Percentiles rank a stretch among this genome's conserved stretches.
These are phyloP conservation scores for Drosophila engyochracea DNA, from an alignment of 2,888 invertebrate genomes.

Conservation along the genomic window DNA sequence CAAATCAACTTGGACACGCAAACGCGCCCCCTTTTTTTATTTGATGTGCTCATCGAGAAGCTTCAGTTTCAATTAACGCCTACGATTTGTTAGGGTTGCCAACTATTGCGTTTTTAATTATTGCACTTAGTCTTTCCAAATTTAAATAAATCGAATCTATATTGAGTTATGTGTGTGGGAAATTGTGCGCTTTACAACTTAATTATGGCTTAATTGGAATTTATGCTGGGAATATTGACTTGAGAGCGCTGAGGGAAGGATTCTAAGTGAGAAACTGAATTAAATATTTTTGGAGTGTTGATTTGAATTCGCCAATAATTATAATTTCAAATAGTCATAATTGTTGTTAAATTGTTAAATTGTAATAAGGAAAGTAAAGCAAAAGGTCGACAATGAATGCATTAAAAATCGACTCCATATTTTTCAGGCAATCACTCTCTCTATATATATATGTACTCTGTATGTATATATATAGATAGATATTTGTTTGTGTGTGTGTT, in stretches of 20 bases:
- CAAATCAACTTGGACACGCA: conserved; percentile 48
- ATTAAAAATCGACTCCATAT: background rate
- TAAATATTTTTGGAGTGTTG: background rate
- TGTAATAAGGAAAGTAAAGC: background rate
- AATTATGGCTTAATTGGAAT: conserved; percentile 49
- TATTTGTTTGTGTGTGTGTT: conserved; percentile 8
- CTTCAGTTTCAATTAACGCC: conserved; percentile 60
- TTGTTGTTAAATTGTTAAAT: background rate
- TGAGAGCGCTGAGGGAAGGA: background rate
- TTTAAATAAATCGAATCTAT: conserved; percentile 70
- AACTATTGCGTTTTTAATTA: conserved; percentile 49
- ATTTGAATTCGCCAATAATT: background rate
- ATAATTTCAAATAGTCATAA: background rate
- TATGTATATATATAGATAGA: background rate
- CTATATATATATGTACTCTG: background rate
- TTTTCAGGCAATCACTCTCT: background rate
- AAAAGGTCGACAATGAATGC: background rate
- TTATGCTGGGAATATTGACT: conserved; percentile 48
- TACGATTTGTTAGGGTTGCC: conserved; percentile 69
- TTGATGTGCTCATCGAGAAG: conserved; percentile 36
- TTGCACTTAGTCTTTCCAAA: conserved; percentile 33
- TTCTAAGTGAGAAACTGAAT: background rate
- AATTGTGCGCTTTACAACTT: conserved; percentile 45
- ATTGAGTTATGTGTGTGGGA: conserved; percentile 65
- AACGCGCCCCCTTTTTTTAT: conserved; percentile 54